phyloP scores from a whole-genome alignment of 2,113 vertebrate species.

The Calidris pugnax region DNA sequence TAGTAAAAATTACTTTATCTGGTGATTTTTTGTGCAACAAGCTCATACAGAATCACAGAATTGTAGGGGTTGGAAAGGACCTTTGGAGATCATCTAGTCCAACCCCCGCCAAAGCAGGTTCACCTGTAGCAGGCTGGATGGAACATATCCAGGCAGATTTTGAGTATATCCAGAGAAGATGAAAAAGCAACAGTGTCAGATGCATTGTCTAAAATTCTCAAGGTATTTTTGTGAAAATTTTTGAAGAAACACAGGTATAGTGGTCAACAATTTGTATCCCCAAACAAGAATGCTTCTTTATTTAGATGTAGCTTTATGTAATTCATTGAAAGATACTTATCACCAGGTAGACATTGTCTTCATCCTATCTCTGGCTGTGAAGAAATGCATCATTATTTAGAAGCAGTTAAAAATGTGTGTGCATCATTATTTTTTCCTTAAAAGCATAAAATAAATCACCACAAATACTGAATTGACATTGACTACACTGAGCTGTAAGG shows the following conservation, averaged over 20 bases:
- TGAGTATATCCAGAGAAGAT: too few relatives aligned
- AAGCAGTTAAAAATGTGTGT: not conserved
- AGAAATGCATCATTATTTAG: not conserved
- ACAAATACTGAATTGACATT: not conserved
- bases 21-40: not conserved
- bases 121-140: too few relatives aligned
- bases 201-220: slow-evolving; percentile 10
- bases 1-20: not conserved
- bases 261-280: not conserved
- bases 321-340: not conserved
- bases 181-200: not conserved
- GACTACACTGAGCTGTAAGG: not conserved
- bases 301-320: not conserved
- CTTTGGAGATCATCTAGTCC: too few relatives aligned
- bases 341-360: not conserved
- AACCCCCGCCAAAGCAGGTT: too few relatives aligned
- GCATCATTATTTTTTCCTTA: accelerated
- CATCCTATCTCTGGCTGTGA: not conserved
- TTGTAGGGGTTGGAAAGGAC: too few relatives aligned
- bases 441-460: not conserved
- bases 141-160: too few relatives aligned
- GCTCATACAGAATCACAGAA: not conserved
- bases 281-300: not conserved
- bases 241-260: not conserved
- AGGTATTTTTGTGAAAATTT: not conserved